Percentiles rank a stretch among this genome's conserved stretches.
Evolutionary conservation across 2,797 vertebrate species (phyloP).

Genomic region (Brotula barbata): DNA sequence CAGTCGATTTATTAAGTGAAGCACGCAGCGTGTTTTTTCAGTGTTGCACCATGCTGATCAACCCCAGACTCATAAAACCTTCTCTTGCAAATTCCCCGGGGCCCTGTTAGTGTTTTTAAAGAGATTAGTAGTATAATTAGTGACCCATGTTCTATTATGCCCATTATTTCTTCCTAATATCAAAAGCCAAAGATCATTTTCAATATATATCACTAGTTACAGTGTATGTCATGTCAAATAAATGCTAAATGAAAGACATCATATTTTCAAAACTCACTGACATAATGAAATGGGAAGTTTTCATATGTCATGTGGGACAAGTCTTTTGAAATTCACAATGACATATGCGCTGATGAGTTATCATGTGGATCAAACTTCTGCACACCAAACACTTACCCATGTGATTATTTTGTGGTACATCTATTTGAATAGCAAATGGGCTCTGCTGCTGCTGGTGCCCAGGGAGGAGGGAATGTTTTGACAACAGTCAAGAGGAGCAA

Average conservation of each 20-base stretch:
- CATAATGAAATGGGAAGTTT: constrained; percentile 5
- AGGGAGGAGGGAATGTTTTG: constrained; percentile 44
- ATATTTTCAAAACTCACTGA: not conserved
- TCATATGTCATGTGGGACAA: not conserved
- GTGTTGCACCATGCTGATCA: no score
- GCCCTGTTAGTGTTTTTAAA: constrained; percentile 33
- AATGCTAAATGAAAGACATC: constrained; percentile 10
- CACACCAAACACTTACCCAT: not conserved
- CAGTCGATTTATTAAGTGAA: no score
- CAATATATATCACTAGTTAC: not conserved
- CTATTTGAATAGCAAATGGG: constrained; percentile 67
- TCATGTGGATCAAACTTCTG: not conserved
- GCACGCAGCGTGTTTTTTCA: no score
- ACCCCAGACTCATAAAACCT: no score
- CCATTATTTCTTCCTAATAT: no score
- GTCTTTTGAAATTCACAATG: not conserved
- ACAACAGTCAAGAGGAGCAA: constrained; percentile 48
- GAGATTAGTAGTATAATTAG: no score
- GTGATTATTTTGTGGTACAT: constrained; percentile 21
- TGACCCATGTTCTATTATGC: no score
- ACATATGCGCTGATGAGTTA: constrained; percentile 48
- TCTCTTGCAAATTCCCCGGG: constrained; percentile 46
- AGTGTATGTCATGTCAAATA: not conserved
- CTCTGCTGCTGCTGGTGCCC: constrained; percentile 28
- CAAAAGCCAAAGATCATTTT: not conserved